Conservation (phyloP, 2,113 vertebrate species). For the Nanorana parkeri region DNA sequence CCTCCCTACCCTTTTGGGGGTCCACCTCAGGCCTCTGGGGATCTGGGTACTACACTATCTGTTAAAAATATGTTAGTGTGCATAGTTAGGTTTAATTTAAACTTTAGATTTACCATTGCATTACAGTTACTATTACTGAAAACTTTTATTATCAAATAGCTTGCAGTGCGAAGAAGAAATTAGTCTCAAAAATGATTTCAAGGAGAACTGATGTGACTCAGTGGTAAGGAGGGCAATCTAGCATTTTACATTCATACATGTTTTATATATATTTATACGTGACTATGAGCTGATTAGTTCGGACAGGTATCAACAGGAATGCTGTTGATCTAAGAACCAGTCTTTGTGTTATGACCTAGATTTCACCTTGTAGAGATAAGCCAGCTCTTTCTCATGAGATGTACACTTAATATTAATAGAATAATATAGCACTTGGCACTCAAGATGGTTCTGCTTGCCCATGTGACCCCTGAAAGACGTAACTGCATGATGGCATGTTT, state of each 20-base stretch:
- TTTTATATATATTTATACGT: not conserved
- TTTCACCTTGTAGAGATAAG: not conserved
- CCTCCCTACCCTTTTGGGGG: too few relatives aligned
- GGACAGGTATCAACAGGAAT: slow-evolving; percentile 14
- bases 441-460: not conserved
- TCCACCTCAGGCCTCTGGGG: too few relatives aligned
- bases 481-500: not conserved
- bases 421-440: slow-evolving; percentile 3
- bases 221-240: not conserved
- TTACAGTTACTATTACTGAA: too few relatives aligned
- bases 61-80: too few relatives aligned
- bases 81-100: too few relatives aligned
- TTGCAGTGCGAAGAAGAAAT: not conserved
- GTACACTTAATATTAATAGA: not conserved
- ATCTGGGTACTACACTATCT: too few relatives aligned
- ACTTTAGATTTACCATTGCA: too few relatives aligned
- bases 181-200: not conserved
- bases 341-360: slow-evolving; percentile 8
- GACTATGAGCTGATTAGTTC: not conserved
- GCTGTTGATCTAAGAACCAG: not conserved
- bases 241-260: not conserved
- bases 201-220: not conserved
- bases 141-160: not conserved
- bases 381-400: not conserved
- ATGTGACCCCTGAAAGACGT: not conserved